Conservation (phyloP, 2,113 vertebrate genomes). For the Istiophorus platypterus region DNA sequence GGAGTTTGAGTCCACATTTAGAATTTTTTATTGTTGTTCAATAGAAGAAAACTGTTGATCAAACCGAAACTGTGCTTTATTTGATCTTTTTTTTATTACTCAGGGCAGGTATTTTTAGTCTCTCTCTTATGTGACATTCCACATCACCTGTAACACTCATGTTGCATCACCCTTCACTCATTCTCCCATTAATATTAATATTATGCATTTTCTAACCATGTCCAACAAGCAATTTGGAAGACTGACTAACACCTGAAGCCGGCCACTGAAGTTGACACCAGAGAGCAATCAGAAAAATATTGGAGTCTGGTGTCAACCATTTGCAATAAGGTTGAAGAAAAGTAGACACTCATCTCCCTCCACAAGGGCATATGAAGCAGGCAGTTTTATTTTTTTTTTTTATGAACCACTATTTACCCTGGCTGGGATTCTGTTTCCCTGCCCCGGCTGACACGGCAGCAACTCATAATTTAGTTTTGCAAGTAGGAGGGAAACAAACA, state of each 20-base stretch:
- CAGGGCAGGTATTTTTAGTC: not conserved
- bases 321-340: constrained; percentile 17
- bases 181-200: constrained; percentile 18
- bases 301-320: constrained; percentile 17
- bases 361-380: not conserved
- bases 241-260: not conserved
- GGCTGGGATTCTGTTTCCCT: constrained; percentile 20
- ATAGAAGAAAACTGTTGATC: no score
- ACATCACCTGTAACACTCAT: not conserved
- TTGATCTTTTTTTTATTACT: not conserved
- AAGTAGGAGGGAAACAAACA: constrained; percentile 29
- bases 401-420: constrained; percentile 39
- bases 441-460: constrained; percentile 23
- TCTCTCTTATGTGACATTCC: not conserved
- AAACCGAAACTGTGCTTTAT: no score
- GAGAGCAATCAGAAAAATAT: constrained; percentile 29
- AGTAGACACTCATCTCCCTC: not conserved
- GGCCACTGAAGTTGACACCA: constrained; percentile 28
- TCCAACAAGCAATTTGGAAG: constrained; percentile 27
- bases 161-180: constrained; percentile 10
- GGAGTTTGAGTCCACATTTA: not conserved
- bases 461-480: constrained; percentile 38
- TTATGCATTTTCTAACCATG: constrained; percentile 16
- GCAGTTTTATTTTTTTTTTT: no score
- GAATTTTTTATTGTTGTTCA: no score